phyloP scores from a whole-genome alignment of 2,113 vertebrate species.

The Erythrocercus mccallii region DNA sequence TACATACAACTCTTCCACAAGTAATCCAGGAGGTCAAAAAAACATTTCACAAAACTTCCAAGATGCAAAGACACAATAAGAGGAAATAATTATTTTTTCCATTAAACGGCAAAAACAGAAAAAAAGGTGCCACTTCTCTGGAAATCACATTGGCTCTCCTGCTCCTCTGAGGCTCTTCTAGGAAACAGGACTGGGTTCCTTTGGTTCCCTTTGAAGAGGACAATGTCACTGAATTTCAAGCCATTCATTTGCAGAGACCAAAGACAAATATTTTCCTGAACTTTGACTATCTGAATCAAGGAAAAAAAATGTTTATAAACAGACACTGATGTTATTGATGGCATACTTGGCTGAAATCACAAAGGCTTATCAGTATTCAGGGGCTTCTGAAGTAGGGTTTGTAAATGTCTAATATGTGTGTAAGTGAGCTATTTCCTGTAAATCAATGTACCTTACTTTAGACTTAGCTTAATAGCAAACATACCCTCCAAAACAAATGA shows the following conservation, averaged over 20 bases:
- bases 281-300: constrained; percentile 52
- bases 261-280: constrained; percentile 72
- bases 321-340: constrained; percentile 63
- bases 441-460: constrained; percentile 79
- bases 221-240: constrained; percentile 35
- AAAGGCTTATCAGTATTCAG: constrained; percentile 56
- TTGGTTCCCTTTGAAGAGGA: constrained; percentile 30
- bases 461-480: constrained; percentile 69
- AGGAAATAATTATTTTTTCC: not conserved
- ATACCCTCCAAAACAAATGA: constrained; percentile 69
- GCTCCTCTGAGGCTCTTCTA: constrained; percentile 7
- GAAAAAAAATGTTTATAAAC: constrained; percentile 64
- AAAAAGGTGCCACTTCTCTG: not conserved
- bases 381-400: constrained; percentile 63
- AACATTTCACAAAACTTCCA: not conserved
- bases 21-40: not conserved
- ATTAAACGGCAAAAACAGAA: not conserved
- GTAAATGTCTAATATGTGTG: constrained; percentile 63
- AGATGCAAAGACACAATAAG: not conserved
- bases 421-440: constrained; percentile 78
- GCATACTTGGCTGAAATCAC: constrained; percentile 53
- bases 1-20: not conserved
- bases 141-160: not conserved
- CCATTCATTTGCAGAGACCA: constrained; percentile 49
- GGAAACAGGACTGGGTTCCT: constrained; percentile 17